Conservation (phyloP, 2,113 vertebrate genomes). For the Porphyrio hochstetteri region DNA sequence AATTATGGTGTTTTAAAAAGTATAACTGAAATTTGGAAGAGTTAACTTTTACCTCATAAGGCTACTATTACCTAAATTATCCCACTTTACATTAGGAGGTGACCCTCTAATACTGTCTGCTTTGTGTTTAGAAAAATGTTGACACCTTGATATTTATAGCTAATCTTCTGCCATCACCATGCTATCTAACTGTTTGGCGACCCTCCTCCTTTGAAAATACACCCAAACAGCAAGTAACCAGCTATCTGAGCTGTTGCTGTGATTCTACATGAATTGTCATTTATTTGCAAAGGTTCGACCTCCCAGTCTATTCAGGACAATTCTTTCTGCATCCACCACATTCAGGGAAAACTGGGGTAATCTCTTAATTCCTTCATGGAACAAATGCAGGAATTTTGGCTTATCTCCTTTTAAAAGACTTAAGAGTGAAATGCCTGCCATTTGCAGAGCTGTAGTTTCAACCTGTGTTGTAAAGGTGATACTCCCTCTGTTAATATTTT, state of each 20-base stretch:
- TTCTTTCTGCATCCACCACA: neutral
- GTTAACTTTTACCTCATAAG: neutral
- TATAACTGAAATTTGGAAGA: neutral
- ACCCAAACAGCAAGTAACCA: neutral
- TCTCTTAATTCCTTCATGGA: neutral
- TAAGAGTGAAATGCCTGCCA: neutral
- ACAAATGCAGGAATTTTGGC: neutral
- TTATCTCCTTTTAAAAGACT: neutral
- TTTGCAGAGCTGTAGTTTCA: neutral
- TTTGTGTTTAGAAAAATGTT: neutral
- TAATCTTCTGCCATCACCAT: neutral
- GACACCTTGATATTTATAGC: neutral
- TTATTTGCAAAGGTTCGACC: neutral
- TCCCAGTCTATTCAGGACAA: neutral
- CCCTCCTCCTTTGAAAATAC: neutral
- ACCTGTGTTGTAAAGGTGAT: neutral
- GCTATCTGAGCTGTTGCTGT: neutral
- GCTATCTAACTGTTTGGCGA: neutral
- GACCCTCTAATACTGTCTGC: neutral
- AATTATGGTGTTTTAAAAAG: neutral
- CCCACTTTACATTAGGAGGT: neutral
- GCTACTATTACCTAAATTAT: neutral
- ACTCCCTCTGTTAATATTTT: neutral
- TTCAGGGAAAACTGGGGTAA: neutral
- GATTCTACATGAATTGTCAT: neutral